phyloP scores from a whole-genome alignment of 2,113 vertebrate species.

The Pollachius pollachius region DNA sequence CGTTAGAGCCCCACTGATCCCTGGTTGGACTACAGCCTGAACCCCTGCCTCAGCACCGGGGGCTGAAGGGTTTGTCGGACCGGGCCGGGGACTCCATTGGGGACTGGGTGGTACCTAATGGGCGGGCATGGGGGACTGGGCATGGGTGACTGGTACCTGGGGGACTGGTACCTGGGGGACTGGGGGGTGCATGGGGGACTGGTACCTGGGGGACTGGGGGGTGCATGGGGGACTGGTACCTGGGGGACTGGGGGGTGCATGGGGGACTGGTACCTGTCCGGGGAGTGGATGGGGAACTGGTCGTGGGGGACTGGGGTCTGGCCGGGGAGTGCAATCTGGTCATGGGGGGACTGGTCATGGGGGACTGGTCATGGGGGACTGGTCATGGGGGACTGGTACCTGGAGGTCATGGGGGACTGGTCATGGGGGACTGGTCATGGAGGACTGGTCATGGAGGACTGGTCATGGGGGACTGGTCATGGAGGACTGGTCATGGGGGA shows the following conservation, averaged over 20 bases:
- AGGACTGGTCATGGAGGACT: too few species aligned
- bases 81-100: conserved; percentile 92
- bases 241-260: conserved; percentile 88
- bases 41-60: too few species aligned
- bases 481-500: too few species aligned
- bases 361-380: too few species aligned
- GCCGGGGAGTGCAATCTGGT: too few species aligned
- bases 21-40: neutral
- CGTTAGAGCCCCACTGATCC: neutral
- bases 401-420: too few species aligned
- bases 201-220: conserved; percentile 81
- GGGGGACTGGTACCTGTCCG: conserved; percentile 83
- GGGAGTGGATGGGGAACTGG: conserved; percentile 78
- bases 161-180: conserved; percentile 60
- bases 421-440: too few species aligned
- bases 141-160: conserved; percentile 83
- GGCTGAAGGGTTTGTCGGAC: too few species aligned
- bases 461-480: too few species aligned
- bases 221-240: conserved; percentile 82
- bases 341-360: too few species aligned
- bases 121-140: conserved; percentile 88
- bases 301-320: too few species aligned
- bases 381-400: too few species aligned
- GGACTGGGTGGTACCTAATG: conserved; percentile 78
- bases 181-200: conserved; percentile 87